Evolutionary conservation across 2,888 invertebrate species (phyloP).

Genomic region (Cosmia trapezina): DNA sequence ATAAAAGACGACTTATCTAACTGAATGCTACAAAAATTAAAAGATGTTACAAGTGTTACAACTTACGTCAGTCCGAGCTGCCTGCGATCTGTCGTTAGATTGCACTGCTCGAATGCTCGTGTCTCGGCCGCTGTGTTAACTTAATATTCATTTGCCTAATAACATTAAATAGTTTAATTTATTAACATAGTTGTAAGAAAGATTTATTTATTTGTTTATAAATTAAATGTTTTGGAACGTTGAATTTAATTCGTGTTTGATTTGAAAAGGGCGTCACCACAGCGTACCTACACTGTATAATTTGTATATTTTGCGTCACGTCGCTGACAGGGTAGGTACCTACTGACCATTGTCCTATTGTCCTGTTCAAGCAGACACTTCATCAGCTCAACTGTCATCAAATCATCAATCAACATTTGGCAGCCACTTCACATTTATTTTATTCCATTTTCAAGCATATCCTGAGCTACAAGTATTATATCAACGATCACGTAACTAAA

Average conservation of each 20-base stretch:
- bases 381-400: neutral
- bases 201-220: slow-evolving; percentile 71
- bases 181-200: slow-evolving; percentile 75
- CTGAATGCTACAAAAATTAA: neutral
- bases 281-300: too few species aligned
- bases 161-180: slow-evolving; percentile 69
- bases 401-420: slow-evolving; percentile 3
- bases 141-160: slow-evolving; percentile 76
- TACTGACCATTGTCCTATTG: neutral
- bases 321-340: too few species aligned
- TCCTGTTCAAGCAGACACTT: neutral
- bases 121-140: slow-evolving; percentile 42
- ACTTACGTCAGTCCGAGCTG: slow-evolving; percentile 23
- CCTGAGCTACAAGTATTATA: too few species aligned
- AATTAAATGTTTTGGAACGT: slow-evolving; percentile 61
- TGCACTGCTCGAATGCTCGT: slow-evolving; percentile 9
- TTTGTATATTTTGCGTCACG: too few species aligned
- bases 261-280: slow-evolving; percentile 3
- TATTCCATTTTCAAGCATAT: neutral
- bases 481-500: neutral
- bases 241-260: slow-evolving; percentile 20
- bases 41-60: slow-evolving; percentile 8
- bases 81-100: slow-evolving; percentile 35
- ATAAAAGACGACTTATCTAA: neutral
- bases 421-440: neutral